Conservation (phyloP, 2,113 vertebrate species). For the rat (Rattus norvegicus) region DNA sequence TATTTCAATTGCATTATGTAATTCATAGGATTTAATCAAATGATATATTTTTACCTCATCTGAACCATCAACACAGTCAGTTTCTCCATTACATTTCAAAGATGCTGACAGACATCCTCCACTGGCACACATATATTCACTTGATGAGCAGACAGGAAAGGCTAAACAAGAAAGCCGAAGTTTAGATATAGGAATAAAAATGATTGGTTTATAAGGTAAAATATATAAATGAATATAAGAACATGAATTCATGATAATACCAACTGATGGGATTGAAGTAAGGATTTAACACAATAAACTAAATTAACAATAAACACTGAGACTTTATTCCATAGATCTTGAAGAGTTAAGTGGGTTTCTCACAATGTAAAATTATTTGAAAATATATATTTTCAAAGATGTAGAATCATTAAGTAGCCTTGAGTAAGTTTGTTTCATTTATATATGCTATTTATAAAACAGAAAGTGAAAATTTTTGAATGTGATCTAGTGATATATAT, state of each 20-base stretch:
- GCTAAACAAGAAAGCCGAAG: slow-evolving; percentile 86
- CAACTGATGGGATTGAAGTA: not conserved
- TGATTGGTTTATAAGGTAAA: not conserved
- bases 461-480: not conserved
- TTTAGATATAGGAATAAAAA: slow-evolving; percentile 20
- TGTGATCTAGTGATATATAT: not conserved
- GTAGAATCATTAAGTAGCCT: not conserved
- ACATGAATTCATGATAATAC: not conserved
- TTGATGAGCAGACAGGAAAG: slow-evolving; percentile 94
- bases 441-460: not conserved
- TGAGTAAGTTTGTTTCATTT: not conserved
- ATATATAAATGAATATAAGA: not conserved
- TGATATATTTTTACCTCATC: slow-evolving; percentile 92
- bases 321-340: not conserved
- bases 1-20: slow-evolving; percentile 8
- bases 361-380: slow-evolving; percentile 24
- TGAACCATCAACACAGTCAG: slow-evolving; percentile 96
- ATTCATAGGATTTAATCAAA: slow-evolving; percentile 56
- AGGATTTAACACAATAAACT: not conserved
- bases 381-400: slow-evolving; percentile 2
- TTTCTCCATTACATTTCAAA: slow-evolving; percentile 94
- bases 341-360: not conserved
- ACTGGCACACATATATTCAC: slow-evolving; percentile 94
- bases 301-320: not conserved
- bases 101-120: slow-evolving; percentile 95